Base-by-base conservation (phyloP, 1,140 invertebrate genomes). In the Atta cephalotes region DNA sequence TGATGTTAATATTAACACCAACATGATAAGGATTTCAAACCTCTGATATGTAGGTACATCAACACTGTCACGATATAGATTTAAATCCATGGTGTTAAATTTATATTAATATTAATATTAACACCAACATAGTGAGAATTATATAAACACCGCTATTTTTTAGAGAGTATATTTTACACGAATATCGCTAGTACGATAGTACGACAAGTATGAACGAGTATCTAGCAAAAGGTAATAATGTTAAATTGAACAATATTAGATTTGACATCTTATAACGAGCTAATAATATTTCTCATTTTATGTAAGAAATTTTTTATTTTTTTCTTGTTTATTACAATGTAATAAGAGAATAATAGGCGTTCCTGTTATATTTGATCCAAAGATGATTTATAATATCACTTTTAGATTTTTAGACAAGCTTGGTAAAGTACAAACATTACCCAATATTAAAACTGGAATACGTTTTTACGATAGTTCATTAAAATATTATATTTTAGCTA, bases 211-310 rank as follows among this genome's bases (percentile, higher is more conserved):
- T 45, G 66, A 72, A 51, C 79, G 53, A 81, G 35, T 49, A 66
- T 21, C 45, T 56, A 25, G 45, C 28, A 28, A 35, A 10, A 35
- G 49, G 28, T 70, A 39, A 14, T 39, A n/a, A 80, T 39, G 63
- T 62, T 72, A 39, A 14, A 72, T 72, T 62, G 49, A 31, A 74
- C 31, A 35, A 35, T 31, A 31, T 35, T 35, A 35, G 31, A 35
- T 35, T 35, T 35, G 6, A 35, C 35, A 60, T 25, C 18, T 82
- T 45, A 18, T 10, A 63, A 56, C n/a, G 31, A 60, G n/a, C 51
- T 74, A 35, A 25, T 39, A 21, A 56, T 62, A 74, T 74, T 82
- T 82, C 39, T 56, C 68, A 74, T 82, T 31, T 74, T 49, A 18
- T 16, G 14, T 51, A 28, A 82, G 35, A 82, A 62, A 31, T 35